Evolutionary conservation across 1,140 invertebrate species (phyloP), one percentile per base, ranked within the genome.

Genomic region (Aphaenogaster floridana): DNA sequence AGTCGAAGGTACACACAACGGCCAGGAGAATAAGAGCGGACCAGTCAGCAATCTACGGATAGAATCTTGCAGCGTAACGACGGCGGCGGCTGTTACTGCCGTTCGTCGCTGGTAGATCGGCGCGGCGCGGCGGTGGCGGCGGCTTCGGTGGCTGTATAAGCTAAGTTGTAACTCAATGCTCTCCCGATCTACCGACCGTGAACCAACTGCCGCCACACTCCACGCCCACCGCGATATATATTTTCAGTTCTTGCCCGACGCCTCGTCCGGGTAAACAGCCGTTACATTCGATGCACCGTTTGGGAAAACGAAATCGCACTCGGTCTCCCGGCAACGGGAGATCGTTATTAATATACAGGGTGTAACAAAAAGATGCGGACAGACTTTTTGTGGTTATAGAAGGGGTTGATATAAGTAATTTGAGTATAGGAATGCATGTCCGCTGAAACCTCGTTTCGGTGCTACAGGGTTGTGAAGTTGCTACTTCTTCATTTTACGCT

Each of bases 111-210:
- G 59, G 88, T 52, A 9, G 50, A 68, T 57, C 28, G 28, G 28
- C 28, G 63, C 28, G 28, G 28, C 28, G 63, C 52, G 77, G 66
- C 61, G 45, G 39, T 36, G 36, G 48, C 68, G 61, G 34, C 59
- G 74, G 78, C 84, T 81, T 64, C 78, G 88, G 88, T 86, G 74
- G 83, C 83, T 80, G 77, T 86, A 83, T 71, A 86, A 77, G 76
- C 66, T 48, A 85, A 64, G 89, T 91, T 92, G 91, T 92, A 92
- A 92, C 90, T 92, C 91, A 88, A 92, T 90, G 88, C 77, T 68
- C 86, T 79, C 72, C 52, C 89, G 84, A 89, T 86, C 89, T 89
- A 91, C 83, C 81, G 86, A 92, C 88, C 91, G 88, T 90, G 89
- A 92, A 92, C 74, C 84, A 88, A 92, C 89, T 89, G 85, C 88